Conservation (phyloP, 2,888 invertebrate genomes). For the Ecdyonurus torrentis region DNA sequence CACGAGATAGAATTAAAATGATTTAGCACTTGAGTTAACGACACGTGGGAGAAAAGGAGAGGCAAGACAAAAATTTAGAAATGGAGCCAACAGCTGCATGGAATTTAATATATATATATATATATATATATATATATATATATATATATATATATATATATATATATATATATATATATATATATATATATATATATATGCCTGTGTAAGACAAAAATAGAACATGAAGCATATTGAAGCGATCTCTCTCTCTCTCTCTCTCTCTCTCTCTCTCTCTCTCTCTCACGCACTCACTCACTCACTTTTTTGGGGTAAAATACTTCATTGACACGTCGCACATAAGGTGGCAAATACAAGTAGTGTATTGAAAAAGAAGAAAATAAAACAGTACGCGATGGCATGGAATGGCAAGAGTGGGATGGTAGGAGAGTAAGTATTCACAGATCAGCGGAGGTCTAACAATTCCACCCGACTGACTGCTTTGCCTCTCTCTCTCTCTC, state of each 20-base stretch:
- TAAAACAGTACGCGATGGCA: not conserved
- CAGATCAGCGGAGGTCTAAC: not conserved
- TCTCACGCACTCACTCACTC: no score
- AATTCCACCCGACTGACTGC: no score
- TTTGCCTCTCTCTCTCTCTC: no score
- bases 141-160: not conserved
- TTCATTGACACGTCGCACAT: no score
- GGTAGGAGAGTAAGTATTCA: not conserved
- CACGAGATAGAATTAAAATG: not conserved
- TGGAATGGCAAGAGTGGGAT: not conserved
- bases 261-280: no score
- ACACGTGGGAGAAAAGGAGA: not conserved
- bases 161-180: not conserved
- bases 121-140: not conserved
- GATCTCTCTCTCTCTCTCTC: no score
- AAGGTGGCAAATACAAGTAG: not conserved
- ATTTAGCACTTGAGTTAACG: not conserved
- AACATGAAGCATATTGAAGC: not conserved
- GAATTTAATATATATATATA: not conserved
- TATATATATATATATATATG: not conserved
- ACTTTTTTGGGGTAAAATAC: no score
- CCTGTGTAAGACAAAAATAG: not conserved
- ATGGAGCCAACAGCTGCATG: not conserved
- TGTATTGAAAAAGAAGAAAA: not conserved
- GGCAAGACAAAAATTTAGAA: not conserved